These are phyloP conservation scores for Cybosia mesomella DNA, from an alignment of 2,888 invertebrate species.

Conservation along the genomic window DNA sequence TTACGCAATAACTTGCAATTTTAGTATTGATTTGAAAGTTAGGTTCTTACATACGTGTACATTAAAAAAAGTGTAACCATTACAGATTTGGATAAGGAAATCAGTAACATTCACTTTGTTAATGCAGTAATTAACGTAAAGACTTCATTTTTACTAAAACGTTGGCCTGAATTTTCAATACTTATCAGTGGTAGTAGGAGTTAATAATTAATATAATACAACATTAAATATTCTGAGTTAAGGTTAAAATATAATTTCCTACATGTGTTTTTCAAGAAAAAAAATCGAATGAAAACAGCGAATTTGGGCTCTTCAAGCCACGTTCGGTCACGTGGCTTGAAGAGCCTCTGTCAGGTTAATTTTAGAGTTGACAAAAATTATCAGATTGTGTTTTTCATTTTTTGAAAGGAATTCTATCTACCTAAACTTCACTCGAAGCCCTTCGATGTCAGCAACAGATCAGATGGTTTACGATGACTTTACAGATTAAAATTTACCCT, in stretches of 20 bases:
- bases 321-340: too few species aligned
- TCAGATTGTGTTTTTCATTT: neutral
- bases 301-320: neutral
- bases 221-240: neutral
- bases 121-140: slow-evolving; percentile 5
- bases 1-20: slow-evolving; percentile 12
- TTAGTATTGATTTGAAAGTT: slow-evolving; percentile 19
- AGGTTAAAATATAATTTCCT: neutral
- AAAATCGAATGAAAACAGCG: too few species aligned
- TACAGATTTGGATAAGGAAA: neutral
- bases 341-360: neutral
- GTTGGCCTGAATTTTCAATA: neutral
- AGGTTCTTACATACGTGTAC: slow-evolving; percentile 2
- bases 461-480: neutral
- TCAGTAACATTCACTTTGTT: neutral
- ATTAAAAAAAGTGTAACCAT: neutral
- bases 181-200: neutral
- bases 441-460: neutral
- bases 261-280: too few species aligned
- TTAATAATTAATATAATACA: neutral
- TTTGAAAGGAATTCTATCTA: neutral
- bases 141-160: neutral
- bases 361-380: neutral
- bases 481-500: too few species aligned
- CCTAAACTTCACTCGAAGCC: neutral